Base-by-base conservation (phyloP, 2,888 invertebrate genomes). In the Rhamnusium bicolor region DNA sequence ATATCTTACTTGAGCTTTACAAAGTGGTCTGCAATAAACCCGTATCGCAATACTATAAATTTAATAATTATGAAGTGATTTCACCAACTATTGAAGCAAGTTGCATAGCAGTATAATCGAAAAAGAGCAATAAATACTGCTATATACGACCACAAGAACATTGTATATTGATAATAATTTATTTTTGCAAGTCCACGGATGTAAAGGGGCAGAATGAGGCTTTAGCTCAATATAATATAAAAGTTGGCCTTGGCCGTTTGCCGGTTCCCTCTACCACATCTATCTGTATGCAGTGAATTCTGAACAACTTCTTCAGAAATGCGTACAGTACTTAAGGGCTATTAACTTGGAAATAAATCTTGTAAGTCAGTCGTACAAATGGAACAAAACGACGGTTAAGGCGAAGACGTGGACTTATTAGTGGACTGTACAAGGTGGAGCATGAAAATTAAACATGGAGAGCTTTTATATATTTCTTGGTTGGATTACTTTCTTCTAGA, bases 331-430 rank as follows among this genome's bases (percentile, higher is more conserved):
- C 73, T 78, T 74, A 76, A 71, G 68, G 66, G 71, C 76, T 72
- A 76, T 76, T 76, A 76, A 78, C 72, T 76, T 56, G 78, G 70
- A 76, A 69, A 78, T 78, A 78, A 78, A 78, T 78, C 76, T 76
- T 67, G 53, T 32, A 58, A 47, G 68, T 54, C 61, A 70, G 70
- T 27, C 68, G 71, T 69, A 58, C 71, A 73, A 71, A 70, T 67
- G 65, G 65, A 76, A 68, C 66, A 76, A 76, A 74, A 78, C 71
- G 72, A 72, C 69, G 21, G 32, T 27, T 21, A 27, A 49, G 27
- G 27, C 47, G 63, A 47, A 63, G 63, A 69, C 70, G 63, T 63
- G 70, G 51, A 63, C 63, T 56, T 70, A 62, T 54, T 63, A 56
- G 70, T 54, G 51, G 53, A 61, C 56, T 40, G 53, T 70, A 70